Base-by-base conservation (phyloP, 1,140 invertebrate species). In the Panagrolaimus sp. region DNA sequence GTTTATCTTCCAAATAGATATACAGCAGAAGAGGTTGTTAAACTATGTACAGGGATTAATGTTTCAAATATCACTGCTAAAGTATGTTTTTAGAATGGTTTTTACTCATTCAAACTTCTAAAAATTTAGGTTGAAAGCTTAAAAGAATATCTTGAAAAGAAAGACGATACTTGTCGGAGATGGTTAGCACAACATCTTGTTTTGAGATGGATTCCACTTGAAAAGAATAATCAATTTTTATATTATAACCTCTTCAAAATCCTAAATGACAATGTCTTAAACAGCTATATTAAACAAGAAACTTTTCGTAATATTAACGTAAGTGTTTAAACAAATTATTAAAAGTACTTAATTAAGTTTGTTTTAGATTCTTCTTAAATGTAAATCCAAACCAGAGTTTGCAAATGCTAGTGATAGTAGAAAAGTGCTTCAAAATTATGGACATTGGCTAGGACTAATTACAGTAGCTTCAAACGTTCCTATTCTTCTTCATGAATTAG, bases 361-460 rank as follows among this genome's bases (percentile, higher is more conserved):
- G n/a, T 57, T 57, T 20, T 5, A 57, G 87, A 89, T 96, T 20
- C 86, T 99, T n/a, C 84, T 99, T 61, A 88, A 92, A 63, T 93
- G 92, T 73, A 95, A 99, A 80, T 98, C 98, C 86, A 65, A 73
- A 13, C 70, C 91, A 51, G 93, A 93, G 77, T 92, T 91, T 11
- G 98, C 98, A 85, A 98, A 97, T 84, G 96, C 92, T 45, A 96
- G 98, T 85, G 87, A 95, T 68, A 93, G n/a, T n/a, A n/a, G 94
- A 63, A 7, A 2, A 4, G 31, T 83, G 98, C 31, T 83, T 99
- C 23, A 99, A 99, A 86, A 98, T 98, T 87, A 87, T 98, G 4
- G 96, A 96, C 93, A 98, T 85, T 99, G 96, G 96, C 86, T 99
- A 43, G 96, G 96, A 57, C 92, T 98, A 89, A 87, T 99, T 51